Evolutionary conservation across 2,113 vertebrate species (phyloP).

Genomic region (Notarius lentiginosus): DNA sequence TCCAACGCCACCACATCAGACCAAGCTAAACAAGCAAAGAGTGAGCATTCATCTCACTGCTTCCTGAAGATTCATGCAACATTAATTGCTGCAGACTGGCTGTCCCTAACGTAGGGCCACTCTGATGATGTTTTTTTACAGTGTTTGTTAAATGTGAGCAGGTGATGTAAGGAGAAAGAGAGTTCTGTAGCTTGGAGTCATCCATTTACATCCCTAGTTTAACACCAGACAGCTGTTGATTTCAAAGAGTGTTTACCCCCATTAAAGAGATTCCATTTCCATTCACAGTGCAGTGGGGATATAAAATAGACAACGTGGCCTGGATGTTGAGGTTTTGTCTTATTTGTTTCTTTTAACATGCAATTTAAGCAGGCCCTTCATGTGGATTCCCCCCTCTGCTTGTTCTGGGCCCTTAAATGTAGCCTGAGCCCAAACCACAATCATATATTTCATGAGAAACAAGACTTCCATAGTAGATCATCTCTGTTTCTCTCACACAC

Average conservation of each 20-base stretch:
- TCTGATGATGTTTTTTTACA: constrained; percentile 50
- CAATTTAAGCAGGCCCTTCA: constrained; percentile 55
- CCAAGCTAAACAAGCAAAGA: constrained; percentile 48
- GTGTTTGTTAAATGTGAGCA: constrained; percentile 36
- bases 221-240: not conserved
- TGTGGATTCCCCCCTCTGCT: constrained; percentile 58
- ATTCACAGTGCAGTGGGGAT: constrained; percentile 17
- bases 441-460: constrained; percentile 61
- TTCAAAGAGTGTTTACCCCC: constrained; percentile 19
- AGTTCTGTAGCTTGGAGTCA: not conserved
- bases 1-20: constrained; percentile 41
- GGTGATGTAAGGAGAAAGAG: not conserved
- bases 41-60: constrained; percentile 53
- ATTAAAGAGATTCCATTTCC: constrained; percentile 48
- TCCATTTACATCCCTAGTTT: not conserved
- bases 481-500: constrained; percentile 47
- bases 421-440: constrained; percentile 63
- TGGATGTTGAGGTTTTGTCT: constrained; percentile 52
- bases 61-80: constrained; percentile 51
- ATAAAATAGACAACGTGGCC: constrained; percentile 28
- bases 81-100: constrained; percentile 56
- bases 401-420: constrained; percentile 51
- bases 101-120: constrained; percentile 46
- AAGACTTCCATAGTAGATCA: constrained; percentile 43
- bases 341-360: constrained; percentile 58